Conservation (phyloP, 2,113 vertebrate genomes). For the Copsychus sechellarum region DNA sequence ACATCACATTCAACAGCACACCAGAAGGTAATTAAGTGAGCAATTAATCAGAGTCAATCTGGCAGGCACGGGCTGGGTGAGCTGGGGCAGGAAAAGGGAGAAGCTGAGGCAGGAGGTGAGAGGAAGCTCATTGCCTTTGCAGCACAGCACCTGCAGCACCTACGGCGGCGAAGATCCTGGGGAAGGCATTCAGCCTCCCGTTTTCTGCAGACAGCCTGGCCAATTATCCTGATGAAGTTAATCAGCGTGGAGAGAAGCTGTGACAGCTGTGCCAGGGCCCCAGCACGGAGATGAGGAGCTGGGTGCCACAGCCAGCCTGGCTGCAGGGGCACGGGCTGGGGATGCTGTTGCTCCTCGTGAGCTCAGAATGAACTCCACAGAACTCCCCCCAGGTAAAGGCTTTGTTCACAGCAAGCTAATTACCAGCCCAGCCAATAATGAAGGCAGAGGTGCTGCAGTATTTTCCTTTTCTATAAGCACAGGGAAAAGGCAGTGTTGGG, state of each 20-base stretch:
- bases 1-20: fast-evolving
- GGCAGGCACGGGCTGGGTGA: background rate
- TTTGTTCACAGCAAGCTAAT: background rate
- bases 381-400: background rate
- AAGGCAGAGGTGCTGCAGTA: background rate
- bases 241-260: constrained; percentile 25
- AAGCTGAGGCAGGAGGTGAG: background rate
- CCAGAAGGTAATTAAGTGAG: background rate
- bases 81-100: background rate
- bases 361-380: background rate
- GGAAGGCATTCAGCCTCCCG: constrained; percentile 3
- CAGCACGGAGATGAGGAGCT: background rate
- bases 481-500: fast-evolving
- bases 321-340: background rate
- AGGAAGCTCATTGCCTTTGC: background rate
- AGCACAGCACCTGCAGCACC: background rate
- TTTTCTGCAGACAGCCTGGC: constrained; percentile 48
- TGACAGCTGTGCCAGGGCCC: background rate
- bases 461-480: background rate
- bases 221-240: constrained; percentile 64
- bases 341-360: background rate
- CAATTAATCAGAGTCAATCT: background rate
- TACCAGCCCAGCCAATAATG: background rate
- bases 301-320: background rate
- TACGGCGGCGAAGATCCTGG: no score